Base-by-base conservation (phyloP, 2,797 vertebrate species). In the Heterohyrax brucei region DNA sequence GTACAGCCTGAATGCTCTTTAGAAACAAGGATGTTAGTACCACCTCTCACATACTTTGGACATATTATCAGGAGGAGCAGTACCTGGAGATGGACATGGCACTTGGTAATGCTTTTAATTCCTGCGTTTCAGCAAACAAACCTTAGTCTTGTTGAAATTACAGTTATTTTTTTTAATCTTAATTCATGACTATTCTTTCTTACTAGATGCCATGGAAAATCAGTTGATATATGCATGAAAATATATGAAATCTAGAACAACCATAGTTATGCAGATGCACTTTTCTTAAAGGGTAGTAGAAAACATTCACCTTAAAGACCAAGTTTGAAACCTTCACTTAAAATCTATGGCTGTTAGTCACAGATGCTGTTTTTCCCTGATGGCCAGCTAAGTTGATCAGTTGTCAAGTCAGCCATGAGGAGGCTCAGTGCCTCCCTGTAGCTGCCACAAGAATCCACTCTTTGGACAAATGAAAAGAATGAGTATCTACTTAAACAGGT, bases 291-390 rank as follows among this genome's bases (percentile, higher is more conserved):
- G 77, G 26, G 62, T 30, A 91, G 59, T 87, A 72, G 48, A 89
- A 94, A 88, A 68, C 44, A 88, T 39, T 87, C n/a, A 33, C 21
- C 26, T 85, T 80, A 95, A 96, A 96, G 70, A 87, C n/a, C 59
- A 24, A 59, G 7, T 84, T 87, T 83, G 62, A 96, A 96, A 66
- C 33, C 64, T 95, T 95, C 30, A 53, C 84, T 89, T 84, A 73
- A 18, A 95, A 56, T 66, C 5, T 90, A 28, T 21, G 46, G 46
- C 61, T 92, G 8, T 73, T 95, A 81, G 66, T 94, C 61, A 76
- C 4, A 26, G 13, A n/a, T 93, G 92, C 94, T 77, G 16, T 59
- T 88, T 89, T 79, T 92, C 73, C 81, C 59, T 95, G 77, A 87
- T 79, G 53, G 66, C 56, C 39, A 85, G 46, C 53, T 91, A 76